Percentiles rank a stretch among this genome's conserved stretches.
Conservation (phyloP, 2,888 invertebrate genomes). For the Hemicrepidius hirtus region DNA sequence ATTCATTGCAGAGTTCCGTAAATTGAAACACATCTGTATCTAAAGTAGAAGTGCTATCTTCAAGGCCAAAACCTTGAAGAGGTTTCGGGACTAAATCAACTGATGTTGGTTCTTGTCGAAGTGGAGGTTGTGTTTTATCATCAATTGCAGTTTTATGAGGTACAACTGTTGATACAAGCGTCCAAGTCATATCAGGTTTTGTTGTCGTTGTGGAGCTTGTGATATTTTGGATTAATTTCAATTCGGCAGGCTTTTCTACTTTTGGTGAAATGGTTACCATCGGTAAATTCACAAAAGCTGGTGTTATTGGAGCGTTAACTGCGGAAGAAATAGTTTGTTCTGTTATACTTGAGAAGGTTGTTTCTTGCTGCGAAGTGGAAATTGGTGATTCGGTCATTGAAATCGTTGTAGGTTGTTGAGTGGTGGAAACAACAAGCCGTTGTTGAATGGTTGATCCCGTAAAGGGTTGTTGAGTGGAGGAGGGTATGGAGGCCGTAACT, state of each 20-base stretch:
- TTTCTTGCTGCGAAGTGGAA: no score
- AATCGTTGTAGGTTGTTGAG: no score
- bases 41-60: constrained; percentile 82
- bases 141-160: constrained; percentile 68
- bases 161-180: constrained; percentile 75
- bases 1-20: constrained; percentile 86
- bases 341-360: no score
- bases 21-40: constrained; percentile 87
- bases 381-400: no score
- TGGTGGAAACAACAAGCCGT: not conserved
- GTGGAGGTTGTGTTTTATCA: constrained; percentile 57
- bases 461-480: not conserved
- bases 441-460: not conserved
- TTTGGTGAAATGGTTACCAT: constrained; percentile 51
- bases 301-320: constrained; percentile 18
- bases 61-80: constrained; percentile 80
- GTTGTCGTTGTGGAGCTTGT: constrained; percentile 47
- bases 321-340: not conserved
- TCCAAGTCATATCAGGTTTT: constrained; percentile 71
- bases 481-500: not conserved
- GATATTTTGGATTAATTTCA: constrained; percentile 49
- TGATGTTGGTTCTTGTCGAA: constrained; percentile 65
- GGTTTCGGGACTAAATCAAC: constrained; percentile 76
- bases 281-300: constrained; percentile 41
- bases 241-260: constrained; percentile 53